A percentile compares a stretch with the other conserved stretches of the same genome.
phyloP scores from a whole-genome alignment of 2,797 vertebrate species.

The Nannoperca australis region DNA sequence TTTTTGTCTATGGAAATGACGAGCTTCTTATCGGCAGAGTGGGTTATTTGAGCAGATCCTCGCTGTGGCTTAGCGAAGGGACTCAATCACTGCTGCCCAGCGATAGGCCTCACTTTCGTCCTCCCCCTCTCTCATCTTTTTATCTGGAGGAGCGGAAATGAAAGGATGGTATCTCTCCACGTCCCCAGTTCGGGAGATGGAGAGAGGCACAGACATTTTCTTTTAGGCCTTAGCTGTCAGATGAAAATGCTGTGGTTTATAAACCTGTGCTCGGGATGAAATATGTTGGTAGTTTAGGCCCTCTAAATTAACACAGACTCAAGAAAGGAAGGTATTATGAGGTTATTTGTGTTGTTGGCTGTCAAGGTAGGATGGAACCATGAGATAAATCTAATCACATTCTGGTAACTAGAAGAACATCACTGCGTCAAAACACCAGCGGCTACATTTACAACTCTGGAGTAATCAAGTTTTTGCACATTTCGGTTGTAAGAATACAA shows the following conservation, averaged over 20 bases:
- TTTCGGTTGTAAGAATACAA: conserved; percentile 20
- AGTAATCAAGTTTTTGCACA: conserved; percentile 44
- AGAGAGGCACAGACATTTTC: conserved; percentile 63
- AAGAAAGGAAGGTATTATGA: conserved; percentile 34
- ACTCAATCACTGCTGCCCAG: conserved; percentile 77
- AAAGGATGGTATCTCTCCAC: conserved; percentile 83
- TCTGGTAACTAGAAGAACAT: conserved; percentile 14
- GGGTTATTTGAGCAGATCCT: conserved; percentile 80
- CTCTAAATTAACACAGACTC: conserved; percentile 41
- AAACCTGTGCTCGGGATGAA: conserved; percentile 48
- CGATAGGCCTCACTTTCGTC: conserved; percentile 78
- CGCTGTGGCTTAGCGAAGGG: conserved; percentile 76
- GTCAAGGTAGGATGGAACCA: conserved; percentile 15
- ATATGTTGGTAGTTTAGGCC: conserved; percentile 42
- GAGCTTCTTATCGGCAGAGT: conserved; percentile 73
- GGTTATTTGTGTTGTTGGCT: conserved; percentile 45
- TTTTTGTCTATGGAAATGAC: conserved; percentile 82
- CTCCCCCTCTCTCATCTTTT: conserved; percentile 76
- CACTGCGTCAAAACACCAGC: background rate
- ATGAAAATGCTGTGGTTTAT: conserved; percentile 59
- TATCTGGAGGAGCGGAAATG: conserved; percentile 83
- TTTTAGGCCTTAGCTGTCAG: conserved; percentile 46
- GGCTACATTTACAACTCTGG: conserved; percentile 27
- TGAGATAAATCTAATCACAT: conserved; percentile 34
- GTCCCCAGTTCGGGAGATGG: conserved; percentile 65